Conservation (phyloP, 2,113 vertebrate genomes). For the Jacana jacana region DNA sequence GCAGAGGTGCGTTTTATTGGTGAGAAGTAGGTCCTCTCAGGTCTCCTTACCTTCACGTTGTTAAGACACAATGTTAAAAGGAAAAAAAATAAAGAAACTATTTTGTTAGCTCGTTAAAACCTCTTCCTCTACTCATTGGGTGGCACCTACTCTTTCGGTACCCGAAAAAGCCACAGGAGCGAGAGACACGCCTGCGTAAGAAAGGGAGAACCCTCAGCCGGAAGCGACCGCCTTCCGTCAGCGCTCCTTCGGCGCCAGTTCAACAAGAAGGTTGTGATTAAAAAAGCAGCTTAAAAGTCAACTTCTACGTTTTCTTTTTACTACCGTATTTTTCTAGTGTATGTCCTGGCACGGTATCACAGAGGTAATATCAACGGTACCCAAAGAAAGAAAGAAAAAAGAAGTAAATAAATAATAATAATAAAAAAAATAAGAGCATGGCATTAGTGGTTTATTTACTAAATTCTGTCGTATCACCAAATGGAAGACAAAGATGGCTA, state of each 20-base stretch:
- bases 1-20: conserved; percentile 12
- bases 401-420: too few species aligned
- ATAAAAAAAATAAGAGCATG: conserved; percentile 21
- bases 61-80: conserved; percentile 4
- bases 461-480: conserved; percentile 63
- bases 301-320: not conserved
- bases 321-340: not conserved
- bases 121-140: not conserved
- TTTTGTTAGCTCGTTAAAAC: conserved; percentile 25
- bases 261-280: conserved; percentile 36
- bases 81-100: not conserved
- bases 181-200: conserved; percentile 21
- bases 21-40: conserved; percentile 28
- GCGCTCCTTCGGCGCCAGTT: not conserved
- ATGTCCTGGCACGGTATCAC: conserved; percentile 68
- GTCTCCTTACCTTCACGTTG: conserved; percentile 4
- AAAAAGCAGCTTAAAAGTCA: conserved; percentile 65
- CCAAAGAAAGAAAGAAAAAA: not conserved
- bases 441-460: conserved; percentile 58
- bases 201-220: not conserved
- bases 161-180: conserved; percentile 34
- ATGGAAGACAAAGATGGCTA: conserved; percentile 81
- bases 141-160: not conserved
- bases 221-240: not conserved
- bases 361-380: conserved; percentile 63